These are phyloP conservation scores for Melanotaenia pygmaea DNA, from an alignment of 2,797 vertebrate species.

Conservation along the genomic window DNA sequence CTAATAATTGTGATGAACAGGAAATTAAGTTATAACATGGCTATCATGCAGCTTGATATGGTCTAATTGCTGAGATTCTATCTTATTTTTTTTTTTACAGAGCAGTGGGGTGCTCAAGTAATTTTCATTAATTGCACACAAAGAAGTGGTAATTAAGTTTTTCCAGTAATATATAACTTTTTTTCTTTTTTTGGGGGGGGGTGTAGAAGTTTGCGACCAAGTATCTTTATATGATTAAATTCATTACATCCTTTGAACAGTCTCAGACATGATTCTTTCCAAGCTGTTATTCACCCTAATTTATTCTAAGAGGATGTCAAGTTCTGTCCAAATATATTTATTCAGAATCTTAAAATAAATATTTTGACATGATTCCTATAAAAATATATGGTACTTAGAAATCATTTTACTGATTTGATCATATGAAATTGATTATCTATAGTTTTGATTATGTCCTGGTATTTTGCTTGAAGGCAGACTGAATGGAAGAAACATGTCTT, in stretches of 20 bases:
- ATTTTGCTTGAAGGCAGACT: constrained; percentile 6
- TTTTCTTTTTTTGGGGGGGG: constrained; percentile 25
- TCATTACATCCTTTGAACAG: constrained; percentile 58
- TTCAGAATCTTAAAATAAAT: neutral
- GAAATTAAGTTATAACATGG: constrained; percentile 85
- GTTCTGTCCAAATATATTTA: neutral
- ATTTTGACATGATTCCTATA: neutral
- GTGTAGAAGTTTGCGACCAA: neutral
- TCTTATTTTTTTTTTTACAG: constrained; percentile 77
- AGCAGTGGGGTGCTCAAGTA: constrained; percentile 80
- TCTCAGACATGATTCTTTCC: constrained; percentile 10
- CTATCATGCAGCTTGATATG: constrained; percentile 81
- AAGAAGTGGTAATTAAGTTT: constrained; percentile 83
- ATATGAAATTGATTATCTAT: neutral
- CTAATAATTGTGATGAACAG: constrained; percentile 81
- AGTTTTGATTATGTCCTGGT: neutral
- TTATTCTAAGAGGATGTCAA: neutral
- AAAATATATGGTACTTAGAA: neutral
- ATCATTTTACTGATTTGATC: neutral
- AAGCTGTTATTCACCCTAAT: neutral
- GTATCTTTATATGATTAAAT: constrained; percentile 68
- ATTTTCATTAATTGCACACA: constrained; percentile 88
- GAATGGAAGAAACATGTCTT: constrained; percentile 33
- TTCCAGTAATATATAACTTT: constrained; percentile 79
- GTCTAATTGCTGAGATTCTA: constrained; percentile 86